Evolutionary conservation across 2,113 vertebrate genomes (phyloP), one percentile per base, ranked within the genome.

Genomic region (Cyanoderma ruficeps): DNA sequence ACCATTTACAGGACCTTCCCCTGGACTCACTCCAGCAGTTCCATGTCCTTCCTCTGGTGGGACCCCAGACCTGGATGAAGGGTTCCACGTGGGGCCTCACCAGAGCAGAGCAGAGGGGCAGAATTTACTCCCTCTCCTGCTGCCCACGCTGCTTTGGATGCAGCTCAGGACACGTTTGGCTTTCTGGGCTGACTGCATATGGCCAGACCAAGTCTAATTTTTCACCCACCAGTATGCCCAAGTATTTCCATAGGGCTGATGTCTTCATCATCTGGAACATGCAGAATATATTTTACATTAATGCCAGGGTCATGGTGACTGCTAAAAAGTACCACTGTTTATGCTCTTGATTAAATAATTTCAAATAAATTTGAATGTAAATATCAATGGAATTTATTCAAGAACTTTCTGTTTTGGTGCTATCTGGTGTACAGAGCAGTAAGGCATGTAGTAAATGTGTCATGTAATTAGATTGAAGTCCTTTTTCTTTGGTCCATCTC

Each of bases 21-120:
- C 4, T 33, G 18, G 11, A 57, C 21, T 4, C 4, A 0, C 4
- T 50, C 19, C 46, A 23, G 0, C 47, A 60, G 46, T 0, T n/a
- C 23, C 2, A 0, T 24, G 28, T 10, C 16, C 16, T 30, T 52
- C 21, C 33, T 49, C 3, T 28, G 11, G 23, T 57, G 28, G 25
- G 13, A 15, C 13, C 39, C 5, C 39, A 64, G 24, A n/a, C 13
- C 18, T 72, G 37, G 27, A 28, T 2, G 2, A 9, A 46, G 14
- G 3, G 11, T 25, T 60, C 13, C 9, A 27, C 4, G 10, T 50
- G 5, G 9, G 11, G 4, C 22, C 17, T 77, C 11, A 28, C 2
- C 3, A 74, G 11, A 31, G 18, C 2, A 2, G 9, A 63, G 16
- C 1, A 82, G 30, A 82, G 5, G 22, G 30, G 2, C 16, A 53